Base-by-base conservation (phyloP, 2,888 invertebrate species). In the Sphinx pinastri region DNA sequence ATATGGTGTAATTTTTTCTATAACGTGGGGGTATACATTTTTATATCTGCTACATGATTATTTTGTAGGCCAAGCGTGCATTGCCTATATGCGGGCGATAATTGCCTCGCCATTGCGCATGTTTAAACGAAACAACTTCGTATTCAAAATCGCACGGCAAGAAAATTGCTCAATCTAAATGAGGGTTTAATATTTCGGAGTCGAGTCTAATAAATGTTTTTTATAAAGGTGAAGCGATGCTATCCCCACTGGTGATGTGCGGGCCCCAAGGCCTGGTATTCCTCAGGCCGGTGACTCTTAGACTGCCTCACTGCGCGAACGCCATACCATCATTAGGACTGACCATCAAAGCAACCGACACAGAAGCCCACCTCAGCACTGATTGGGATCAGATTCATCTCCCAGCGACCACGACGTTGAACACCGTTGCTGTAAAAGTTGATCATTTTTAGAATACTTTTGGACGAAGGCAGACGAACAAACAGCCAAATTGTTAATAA, bases 191-290 rank as follows among this genome's bases (percentile, higher is more conserved):
- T 55, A 16, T 55, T 55, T 55, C 55, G 8, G 19, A 55, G 92
- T 91, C 81, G 19, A 57, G 57, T 67, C 54, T 76, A 81, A 80
- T 54, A 38, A 0, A 51, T 31, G 55, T 70, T 74, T 73, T 70
- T 75, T 70, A 68, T 74, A 77, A 85, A 98, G 98, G 98, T 96
- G 99, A 99, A 95, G 97, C 98, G 75, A 96, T 99, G 95, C 95
- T 99, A 81, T 98, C 98, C 82, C 99, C 99, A 72, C 95, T 99
- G 83, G 98, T 99, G 84, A 98, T 99, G 97, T 99, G 99, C 94
- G 99, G 99, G 73, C 99, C 99, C 38, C 98, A 98, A 93, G 97
- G 99, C 77, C 95, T 98, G 77, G 96, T 97, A 89, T 99, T 99
- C 94, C 93, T 96, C 72, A 95, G 96, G 86, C 98, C 99, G 68